Evolutionary conservation across 2,797 vertebrate genomes (phyloP).

Genomic region (Amazona finschi): DNA sequence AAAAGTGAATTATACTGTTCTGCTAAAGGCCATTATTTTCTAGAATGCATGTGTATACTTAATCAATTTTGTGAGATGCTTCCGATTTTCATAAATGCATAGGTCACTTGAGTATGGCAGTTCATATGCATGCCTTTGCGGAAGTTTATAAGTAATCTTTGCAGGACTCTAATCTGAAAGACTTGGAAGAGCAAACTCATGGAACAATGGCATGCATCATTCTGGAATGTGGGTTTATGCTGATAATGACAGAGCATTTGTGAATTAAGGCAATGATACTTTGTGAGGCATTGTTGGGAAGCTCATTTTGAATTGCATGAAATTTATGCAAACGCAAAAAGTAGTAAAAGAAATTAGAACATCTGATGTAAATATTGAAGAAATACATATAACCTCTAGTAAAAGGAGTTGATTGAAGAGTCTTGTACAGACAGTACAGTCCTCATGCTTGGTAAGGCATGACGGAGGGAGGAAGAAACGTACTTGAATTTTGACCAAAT

Average conservation of each 20-base stretch:
- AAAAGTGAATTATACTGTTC: not conserved
- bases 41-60: not conserved
- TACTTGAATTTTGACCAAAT: constrained; percentile 43
- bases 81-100: not conserved
- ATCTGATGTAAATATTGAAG: not conserved
- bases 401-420: not conserved
- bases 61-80: not conserved
- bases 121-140: not conserved
- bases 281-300: not conserved
- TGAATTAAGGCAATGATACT: not conserved
- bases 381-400: not conserved
- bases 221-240: not conserved
- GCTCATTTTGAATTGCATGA: not conserved
- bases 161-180: not conserved
- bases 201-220: not conserved
- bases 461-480: not conserved
- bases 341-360: not conserved
- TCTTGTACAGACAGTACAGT: not conserved
- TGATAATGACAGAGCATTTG: not conserved
- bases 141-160: not conserved
- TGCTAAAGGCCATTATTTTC: not conserved
- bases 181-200: not conserved
- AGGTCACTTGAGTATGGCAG: not conserved
- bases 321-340: not conserved
- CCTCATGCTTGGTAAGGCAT: not conserved